phyloP scores from a whole-genome alignment of 2,113 vertebrate genomes.

The Nymphicus hollandicus region DNA sequence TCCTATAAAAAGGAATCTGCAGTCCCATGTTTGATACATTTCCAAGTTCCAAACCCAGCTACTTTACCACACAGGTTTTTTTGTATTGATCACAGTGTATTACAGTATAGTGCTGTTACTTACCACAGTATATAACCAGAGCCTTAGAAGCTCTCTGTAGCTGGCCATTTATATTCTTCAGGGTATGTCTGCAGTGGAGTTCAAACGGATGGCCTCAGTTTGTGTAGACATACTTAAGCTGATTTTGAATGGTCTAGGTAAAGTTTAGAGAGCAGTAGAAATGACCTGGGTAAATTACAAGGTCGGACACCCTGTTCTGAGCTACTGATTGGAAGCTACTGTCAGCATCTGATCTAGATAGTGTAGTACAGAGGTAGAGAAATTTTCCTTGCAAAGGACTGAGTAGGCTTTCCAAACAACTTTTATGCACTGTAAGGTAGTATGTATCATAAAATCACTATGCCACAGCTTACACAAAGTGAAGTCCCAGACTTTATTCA shows the following conservation, averaged over 20 bases:
- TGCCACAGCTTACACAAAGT: neutral
- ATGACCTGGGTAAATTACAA: neutral
- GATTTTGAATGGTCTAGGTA: neutral
- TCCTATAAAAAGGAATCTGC: neutral
- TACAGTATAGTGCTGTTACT: neutral
- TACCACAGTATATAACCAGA: neutral
- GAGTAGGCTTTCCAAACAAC: neutral
- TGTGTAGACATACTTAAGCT: neutral
- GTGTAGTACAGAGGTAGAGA: neutral
- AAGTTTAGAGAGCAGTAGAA: neutral
- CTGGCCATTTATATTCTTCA: neutral
- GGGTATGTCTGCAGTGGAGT: neutral
- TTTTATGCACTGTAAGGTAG: neutral
- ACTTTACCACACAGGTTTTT: neutral
- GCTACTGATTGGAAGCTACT: neutral
- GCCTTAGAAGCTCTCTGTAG: neutral
- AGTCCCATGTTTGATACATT: neutral
- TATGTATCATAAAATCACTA: neutral
- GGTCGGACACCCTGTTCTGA: neutral
- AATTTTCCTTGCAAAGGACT: neutral
- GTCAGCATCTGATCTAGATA: neutral
- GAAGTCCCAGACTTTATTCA: neutral
- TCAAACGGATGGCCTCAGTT: neutral
- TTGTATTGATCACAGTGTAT: neutral
- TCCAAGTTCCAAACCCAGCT: neutral